Evolutionary conservation across 2,113 vertebrate genomes (phyloP).

Genomic region (Labrus mixtus): DNA sequence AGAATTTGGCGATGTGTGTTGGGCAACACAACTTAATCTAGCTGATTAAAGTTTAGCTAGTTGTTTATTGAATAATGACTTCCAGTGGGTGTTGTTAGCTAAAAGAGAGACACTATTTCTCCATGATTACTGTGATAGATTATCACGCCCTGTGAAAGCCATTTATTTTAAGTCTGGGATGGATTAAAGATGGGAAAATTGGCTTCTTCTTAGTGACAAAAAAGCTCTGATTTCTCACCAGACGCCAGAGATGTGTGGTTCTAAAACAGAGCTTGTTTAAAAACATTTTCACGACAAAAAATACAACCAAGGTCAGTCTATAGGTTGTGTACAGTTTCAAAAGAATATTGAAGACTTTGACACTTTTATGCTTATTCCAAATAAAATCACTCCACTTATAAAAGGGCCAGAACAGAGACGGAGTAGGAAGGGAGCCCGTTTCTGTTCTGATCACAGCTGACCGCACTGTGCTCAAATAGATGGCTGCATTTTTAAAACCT

Average conservation of each 20-base stretch:
- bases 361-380: too few relatives aligned
- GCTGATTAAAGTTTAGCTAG: neutral
- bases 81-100: neutral
- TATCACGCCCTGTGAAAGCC: neutral
- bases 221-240: neutral
- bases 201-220: neutral
- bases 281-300: too few relatives aligned
- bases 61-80: neutral
- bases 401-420: too few relatives aligned
- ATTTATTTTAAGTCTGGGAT: neutral
- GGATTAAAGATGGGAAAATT: neutral
- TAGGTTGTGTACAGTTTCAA: too few relatives aligned
- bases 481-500: neutral
- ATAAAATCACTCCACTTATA: too few relatives aligned
- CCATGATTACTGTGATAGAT: neutral
- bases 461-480: too few relatives aligned
- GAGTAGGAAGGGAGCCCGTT: too few relatives aligned
- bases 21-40: neutral
- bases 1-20: conserved; percentile 29
- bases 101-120: neutral
- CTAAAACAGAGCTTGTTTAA: too few relatives aligned
- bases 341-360: too few relatives aligned
- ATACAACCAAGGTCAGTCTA: too few relatives aligned
- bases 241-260: too few relatives aligned
- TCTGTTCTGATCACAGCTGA: neutral